phyloP scores from a whole-genome alignment of 2,797 vertebrate genomes.

The Paedocypris micromegethes region DNA sequence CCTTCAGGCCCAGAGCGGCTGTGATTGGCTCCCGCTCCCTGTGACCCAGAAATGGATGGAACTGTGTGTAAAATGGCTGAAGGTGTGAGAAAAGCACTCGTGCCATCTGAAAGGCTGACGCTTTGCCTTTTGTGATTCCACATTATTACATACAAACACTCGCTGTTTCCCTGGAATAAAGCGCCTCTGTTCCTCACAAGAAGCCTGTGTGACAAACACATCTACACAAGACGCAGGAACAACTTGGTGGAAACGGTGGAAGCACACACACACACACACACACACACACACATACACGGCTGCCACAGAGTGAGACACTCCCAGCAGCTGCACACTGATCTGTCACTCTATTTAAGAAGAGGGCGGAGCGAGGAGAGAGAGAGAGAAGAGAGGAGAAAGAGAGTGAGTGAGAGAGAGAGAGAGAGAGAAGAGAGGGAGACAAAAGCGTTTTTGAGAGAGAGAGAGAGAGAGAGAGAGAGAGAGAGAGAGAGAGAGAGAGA shows the following conservation, averaged over 20 bases:
- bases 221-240: conserved; percentile 24
- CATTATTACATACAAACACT: neutral
- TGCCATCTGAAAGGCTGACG: too few species aligned
- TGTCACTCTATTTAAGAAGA: conserved; percentile 46
- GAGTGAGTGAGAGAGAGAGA: conserved; percentile 4
- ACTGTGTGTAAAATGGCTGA: too few species aligned
- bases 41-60: too few species aligned
- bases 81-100: too few species aligned
- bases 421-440: neutral
- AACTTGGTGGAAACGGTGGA: conserved; percentile 17
- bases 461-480: conserved; percentile 33
- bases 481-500: conserved; percentile 20
- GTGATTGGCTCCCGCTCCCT: too few species aligned
- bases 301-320: conserved; percentile 58
- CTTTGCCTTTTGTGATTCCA: too few species aligned
- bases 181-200: conserved; percentile 1
- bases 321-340: conserved; percentile 60
- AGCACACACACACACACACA: conserved; percentile 5
- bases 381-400: conserved; percentile 14
- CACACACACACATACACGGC: conserved; percentile 30
- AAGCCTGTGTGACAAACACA: conserved; percentile 20
- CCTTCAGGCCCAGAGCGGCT: too few species aligned
- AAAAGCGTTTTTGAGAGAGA: too few species aligned
- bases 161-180: conserved; percentile 27
- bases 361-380: conserved; percentile 17